Conservation (phyloP, 53 echinoderm and acorn worm genomes). For the Arbacia lixula region DNA sequence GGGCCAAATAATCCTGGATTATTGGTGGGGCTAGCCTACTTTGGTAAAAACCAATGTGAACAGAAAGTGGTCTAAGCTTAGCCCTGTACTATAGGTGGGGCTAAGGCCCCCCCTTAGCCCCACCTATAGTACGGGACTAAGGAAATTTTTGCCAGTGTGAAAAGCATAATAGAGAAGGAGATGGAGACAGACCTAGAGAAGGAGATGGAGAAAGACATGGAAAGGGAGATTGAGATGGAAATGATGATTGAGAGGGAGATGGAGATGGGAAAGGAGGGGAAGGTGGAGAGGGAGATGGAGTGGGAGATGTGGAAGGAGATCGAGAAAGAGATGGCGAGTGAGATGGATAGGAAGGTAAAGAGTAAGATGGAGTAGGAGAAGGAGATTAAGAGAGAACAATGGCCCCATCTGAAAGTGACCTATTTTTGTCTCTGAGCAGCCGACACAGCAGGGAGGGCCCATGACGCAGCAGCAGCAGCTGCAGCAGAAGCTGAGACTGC, state of each 20-base stretch:
- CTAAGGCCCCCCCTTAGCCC: too few species aligned
- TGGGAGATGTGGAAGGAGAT: neutral
- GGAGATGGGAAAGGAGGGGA: neutral
- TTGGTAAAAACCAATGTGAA: too few species aligned
- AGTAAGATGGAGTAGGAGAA: neutral
- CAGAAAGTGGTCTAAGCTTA: too few species aligned
- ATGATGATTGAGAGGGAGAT: too few species aligned
- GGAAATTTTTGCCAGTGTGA: too few species aligned
- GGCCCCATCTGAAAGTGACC: too few species aligned
- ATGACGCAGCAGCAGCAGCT: conserved; percentile 74
- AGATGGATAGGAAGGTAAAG: neutral
- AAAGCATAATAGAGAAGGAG: too few species aligned
- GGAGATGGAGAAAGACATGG: neutral
- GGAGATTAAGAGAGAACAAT: too few species aligned
- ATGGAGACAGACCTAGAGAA: neutral
- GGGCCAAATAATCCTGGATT: too few species aligned
- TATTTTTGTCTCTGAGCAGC: conserved; percentile 34
- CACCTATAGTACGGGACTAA: too few species aligned
- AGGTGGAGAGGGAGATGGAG: neutral
- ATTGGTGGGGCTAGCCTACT: too few species aligned
- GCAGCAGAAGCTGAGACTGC: conserved; percentile 88
- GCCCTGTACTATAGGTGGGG: too few species aligned
- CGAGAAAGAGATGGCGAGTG: neutral
- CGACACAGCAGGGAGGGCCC: conserved; percentile 50
- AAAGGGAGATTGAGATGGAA: neutral